A percentile compares a stretch with the other conserved stretches of the same genome.
Conservation (phyloP, 2,888 invertebrate species). For the Diploptera punctata region DNA sequence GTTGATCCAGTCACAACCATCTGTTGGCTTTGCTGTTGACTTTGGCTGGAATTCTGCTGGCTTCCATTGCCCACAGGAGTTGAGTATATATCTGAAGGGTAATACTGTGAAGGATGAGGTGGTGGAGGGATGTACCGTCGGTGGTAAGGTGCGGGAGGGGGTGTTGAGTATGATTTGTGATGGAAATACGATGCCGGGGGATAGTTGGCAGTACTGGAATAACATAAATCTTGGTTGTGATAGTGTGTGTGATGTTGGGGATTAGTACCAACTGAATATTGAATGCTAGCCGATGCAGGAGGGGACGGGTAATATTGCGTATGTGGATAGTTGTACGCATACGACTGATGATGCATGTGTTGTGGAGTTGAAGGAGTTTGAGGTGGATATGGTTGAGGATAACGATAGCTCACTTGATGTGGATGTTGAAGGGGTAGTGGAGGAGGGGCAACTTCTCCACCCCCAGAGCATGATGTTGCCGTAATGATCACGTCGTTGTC, state of each 20-base stretch:
- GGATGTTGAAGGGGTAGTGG: constrained; percentile 24
- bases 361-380: constrained; percentile 47
- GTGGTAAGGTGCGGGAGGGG: constrained; percentile 36
- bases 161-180: constrained; percentile 42
- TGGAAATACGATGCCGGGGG: constrained; percentile 43
- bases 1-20: constrained; percentile 56
- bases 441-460: constrained; percentile 30
- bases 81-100: constrained; percentile 43
- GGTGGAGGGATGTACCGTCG: constrained; percentile 47
- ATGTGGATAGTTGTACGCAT: constrained; percentile 40
- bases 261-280: constrained; percentile 35
- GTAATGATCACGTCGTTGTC: constrained; percentile 55
- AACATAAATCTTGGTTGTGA: constrained; percentile 55
- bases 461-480: constrained; percentile 41
- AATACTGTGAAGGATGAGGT: constrained; percentile 57
- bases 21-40: constrained; percentile 50
- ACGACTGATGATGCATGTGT: constrained; percentile 38
- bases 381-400: constrained; percentile 52
- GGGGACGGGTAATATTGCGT: constrained; percentile 54
- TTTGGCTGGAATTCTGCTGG: constrained; percentile 22
- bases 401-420: constrained; percentile 40
- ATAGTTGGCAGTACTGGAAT: constrained; percentile 49
- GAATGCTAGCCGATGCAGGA: constrained; percentile 38
- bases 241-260: constrained; percentile 39
- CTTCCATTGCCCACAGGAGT: constrained; percentile 52